These are phyloP conservation scores for Heterochromis multidens DNA, from an alignment of 2,113 vertebrate genomes.

Conservation along the genomic window DNA sequence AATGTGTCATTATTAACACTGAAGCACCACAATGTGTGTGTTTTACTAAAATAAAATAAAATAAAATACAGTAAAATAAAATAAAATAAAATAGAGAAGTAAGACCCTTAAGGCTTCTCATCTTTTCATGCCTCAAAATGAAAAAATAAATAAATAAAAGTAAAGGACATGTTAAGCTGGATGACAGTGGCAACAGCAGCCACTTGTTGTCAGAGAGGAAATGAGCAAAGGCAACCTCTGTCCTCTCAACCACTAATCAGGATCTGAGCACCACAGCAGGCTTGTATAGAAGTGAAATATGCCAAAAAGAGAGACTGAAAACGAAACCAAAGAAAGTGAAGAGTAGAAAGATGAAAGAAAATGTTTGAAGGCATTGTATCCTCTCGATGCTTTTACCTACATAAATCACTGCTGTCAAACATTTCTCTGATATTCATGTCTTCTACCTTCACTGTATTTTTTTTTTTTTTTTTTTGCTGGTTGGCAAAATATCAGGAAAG, in stretches of 20 bases:
- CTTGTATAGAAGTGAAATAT: not conserved
- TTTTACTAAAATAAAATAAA: not conserved
- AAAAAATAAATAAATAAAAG: not conserved
- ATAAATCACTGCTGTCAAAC: not conserved
- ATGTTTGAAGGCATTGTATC: not conserved
- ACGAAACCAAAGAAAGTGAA: not conserved
- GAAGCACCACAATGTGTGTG: rapidly evolving
- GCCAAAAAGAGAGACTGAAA: not conserved
- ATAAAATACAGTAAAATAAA: not conserved
- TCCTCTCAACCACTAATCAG: not conserved
- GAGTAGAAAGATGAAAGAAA: not conserved
- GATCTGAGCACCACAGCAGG: not conserved
- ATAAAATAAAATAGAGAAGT: not conserved
- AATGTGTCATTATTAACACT: not conserved
- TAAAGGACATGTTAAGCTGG: not conserved
- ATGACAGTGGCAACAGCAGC: not conserved
- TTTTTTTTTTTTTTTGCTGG: too few relatives aligned
- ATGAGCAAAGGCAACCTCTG: conserved; percentile 12
- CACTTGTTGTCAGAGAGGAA: conserved; percentile 14
- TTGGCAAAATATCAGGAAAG: not conserved
- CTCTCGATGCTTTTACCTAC: not conserved
- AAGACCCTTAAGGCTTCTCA: not conserved
- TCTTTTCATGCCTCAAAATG: not conserved
- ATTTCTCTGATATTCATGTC: not conserved
- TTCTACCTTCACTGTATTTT: rapidly evolving